Conservation (phyloP, 1,140 invertebrate genomes). For the Hylaeus anthracinus region DNA sequence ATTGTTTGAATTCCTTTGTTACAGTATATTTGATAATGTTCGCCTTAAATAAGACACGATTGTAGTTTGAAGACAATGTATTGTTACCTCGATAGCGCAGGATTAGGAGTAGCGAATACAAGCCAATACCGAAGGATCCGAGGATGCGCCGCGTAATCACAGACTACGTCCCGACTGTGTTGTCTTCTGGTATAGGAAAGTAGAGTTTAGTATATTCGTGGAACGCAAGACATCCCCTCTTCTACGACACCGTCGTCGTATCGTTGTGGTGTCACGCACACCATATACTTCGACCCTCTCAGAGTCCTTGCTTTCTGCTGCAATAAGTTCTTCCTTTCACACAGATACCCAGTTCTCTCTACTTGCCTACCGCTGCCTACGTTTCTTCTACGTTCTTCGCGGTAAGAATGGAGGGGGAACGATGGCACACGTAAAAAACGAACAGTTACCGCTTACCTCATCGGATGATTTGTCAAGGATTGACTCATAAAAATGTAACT, state of each 20-base stretch:
- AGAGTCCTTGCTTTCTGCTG: conserved; percentile 34
- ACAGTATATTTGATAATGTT: neutral
- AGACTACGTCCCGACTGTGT: conserved; percentile 37
- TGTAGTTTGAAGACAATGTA: neutral
- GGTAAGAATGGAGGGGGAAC: neutral
- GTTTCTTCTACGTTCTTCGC: neutral
- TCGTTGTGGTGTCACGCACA: conserved; percentile 29
- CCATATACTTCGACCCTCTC: conserved; percentile 21
- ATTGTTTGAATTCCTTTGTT: neutral
- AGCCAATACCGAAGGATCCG: conserved; percentile 31
- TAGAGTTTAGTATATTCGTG: conserved; percentile 49
- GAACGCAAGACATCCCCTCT: conserved; percentile 54
- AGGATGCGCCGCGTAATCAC: conserved; percentile 45
- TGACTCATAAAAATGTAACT: conserved; percentile 11
- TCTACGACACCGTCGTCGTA: conserved; percentile 21
- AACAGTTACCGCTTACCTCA: conserved; percentile 19
- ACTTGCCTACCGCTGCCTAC: neutral
- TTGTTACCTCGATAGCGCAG: conserved; percentile 43
- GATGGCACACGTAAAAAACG: neutral
- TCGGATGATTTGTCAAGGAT: neutral
- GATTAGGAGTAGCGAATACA: neutral
- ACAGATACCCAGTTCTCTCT: neutral
- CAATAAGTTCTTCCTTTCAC: conserved; percentile 59
- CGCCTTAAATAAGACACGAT: neutral
- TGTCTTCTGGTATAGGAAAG: conserved; percentile 42